Evolutionary conservation across 2,797 vertebrate species (phyloP).

Genomic region (Pempheris klunzingeri): DNA sequence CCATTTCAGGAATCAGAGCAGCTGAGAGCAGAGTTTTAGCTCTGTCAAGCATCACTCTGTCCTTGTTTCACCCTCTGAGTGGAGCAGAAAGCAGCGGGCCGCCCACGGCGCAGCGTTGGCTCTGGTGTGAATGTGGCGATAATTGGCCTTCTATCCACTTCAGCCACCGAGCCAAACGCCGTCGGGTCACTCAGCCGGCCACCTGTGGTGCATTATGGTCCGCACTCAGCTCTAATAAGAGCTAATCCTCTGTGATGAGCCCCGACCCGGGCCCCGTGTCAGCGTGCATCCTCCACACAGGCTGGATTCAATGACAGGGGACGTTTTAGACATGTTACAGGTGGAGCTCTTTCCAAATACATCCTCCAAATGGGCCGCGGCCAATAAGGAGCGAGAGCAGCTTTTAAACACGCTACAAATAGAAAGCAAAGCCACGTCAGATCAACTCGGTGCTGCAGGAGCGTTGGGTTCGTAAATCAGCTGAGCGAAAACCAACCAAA

Average conservation of each 20-base stretch:
- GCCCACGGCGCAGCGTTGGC: slow-evolving; percentile 26
- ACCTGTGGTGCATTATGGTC: slow-evolving; percentile 74
- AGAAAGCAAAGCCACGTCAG: not conserved
- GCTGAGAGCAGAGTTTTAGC: slow-evolving; percentile 41
- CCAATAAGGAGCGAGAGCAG: not conserved
- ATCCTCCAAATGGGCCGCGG: not conserved
- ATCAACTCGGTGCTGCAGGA: not conserved
- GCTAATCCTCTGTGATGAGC: slow-evolving; percentile 67
- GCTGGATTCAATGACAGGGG: slow-evolving; percentile 9
- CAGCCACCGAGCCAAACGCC: slow-evolving; percentile 57
- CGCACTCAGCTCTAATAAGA: slow-evolving; percentile 68
- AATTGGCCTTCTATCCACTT: slow-evolving; percentile 70
- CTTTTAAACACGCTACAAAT: slow-evolving; percentile 14
- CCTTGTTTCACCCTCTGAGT: slow-evolving; percentile 41
- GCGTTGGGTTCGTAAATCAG: slow-evolving; percentile 8
- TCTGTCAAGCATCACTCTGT: slow-evolving; percentile 43
- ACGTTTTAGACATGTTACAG: slow-evolving; percentile 11
- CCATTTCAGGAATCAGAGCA: slow-evolving; percentile 12
- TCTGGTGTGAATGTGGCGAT: slow-evolving; percentile 52
- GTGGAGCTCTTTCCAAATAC: not conserved
- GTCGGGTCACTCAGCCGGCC: slow-evolving; percentile 50
- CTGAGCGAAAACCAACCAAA: not conserved
- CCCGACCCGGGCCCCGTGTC: slow-evolving; percentile 30
- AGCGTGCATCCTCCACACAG: slow-evolving; percentile 39
- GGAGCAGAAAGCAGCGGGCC: slow-evolving; percentile 25